Base-by-base conservation (phyloP, 1,140 invertebrate genomes). In the Mycetomoellerius zeteki region DNA sequence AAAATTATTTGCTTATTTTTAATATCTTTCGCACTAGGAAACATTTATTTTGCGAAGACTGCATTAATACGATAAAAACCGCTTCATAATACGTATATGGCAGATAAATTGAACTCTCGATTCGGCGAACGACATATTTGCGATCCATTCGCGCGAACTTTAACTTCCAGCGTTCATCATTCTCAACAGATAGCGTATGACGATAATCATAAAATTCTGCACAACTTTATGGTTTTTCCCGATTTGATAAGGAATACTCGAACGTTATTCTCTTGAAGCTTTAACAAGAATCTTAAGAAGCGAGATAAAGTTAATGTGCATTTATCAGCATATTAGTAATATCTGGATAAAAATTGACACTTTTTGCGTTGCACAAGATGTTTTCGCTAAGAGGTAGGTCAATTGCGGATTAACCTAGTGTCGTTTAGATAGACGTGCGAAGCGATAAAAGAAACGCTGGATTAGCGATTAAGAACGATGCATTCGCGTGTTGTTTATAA, bases 221-320 rank as follows among this genome's bases (percentile, higher is more conserved):
- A 5, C 50, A 16, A 69, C 10, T 81, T 81, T 71, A 58, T 37
- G 30, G 19, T 24, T 58, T 14, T 80, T 56, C 21, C n/a, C 14
- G 62, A 52, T 80, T 81, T 54, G 50, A 81, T 81, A 81, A 78
- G 50, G 58, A 78, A 54, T 33, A 1, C n/a, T 81, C 21, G 30
- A 37, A 56, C 47, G n/a, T 80, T 30, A 80, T 33, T 54, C 16
- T 24, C 8, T 5, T 8, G 64, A 19, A n/a, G n/a, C 64, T 71
- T 24, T 43, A 69, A 54, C 10, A 52, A 81, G 50, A 71, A 71
- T 71, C 21, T 8, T 30, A 56, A 43, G 30, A 69, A 80, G 14
- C 62, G n/a, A 24, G 47, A 81, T 69, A 81, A 69, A 10, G 5
- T 71, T 81, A 71, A 80, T 6, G 21, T 71, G 65, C 78, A 56